Evolutionary conservation across 30 jellyfish, hydroid and myxozoan genomes (phyloP).

Genomic region (Hydractinia echinata): DNA sequence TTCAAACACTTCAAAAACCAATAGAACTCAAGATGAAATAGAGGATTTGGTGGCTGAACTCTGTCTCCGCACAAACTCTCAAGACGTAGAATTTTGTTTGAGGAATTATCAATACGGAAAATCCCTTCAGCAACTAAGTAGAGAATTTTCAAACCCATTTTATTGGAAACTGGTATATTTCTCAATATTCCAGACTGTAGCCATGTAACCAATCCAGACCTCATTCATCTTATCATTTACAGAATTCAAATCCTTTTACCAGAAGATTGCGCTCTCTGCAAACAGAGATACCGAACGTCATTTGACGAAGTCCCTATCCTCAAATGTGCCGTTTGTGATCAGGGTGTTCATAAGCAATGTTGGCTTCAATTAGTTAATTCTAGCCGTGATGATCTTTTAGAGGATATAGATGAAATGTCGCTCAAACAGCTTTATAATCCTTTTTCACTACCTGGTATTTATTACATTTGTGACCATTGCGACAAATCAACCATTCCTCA

Average conservation of each 20-base stretch:
- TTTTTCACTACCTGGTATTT: no score
- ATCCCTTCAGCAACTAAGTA: not conserved
- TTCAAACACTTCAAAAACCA: not conserved
- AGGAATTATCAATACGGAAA: not conserved
- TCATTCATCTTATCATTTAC: not conserved
- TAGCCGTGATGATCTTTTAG: no score
- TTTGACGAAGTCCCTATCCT: not conserved
- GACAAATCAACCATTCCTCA: no score
- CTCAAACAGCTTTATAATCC: no score
- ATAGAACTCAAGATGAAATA: not conserved
- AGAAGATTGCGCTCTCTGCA: constrained; percentile 3
- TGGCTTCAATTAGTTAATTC: no score
- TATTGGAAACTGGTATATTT: not conserved
- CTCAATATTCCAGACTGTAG: not conserved
- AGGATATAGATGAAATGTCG: no score
- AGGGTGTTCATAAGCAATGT: no score
- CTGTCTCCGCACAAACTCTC: not conserved
- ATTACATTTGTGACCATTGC: no score
- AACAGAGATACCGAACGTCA: not conserved
- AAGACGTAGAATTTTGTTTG: not conserved
- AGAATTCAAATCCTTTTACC: not conserved
- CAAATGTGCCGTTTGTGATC: no score
- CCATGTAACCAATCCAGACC: not conserved
- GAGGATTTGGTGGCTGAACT: not conserved
- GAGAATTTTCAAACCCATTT: not conserved